These are phyloP conservation scores for Hydractinia echinata DNA, from an alignment of 30 jellyfish, hydroid and myxozoan genomes.

Conservation along the genomic window DNA sequence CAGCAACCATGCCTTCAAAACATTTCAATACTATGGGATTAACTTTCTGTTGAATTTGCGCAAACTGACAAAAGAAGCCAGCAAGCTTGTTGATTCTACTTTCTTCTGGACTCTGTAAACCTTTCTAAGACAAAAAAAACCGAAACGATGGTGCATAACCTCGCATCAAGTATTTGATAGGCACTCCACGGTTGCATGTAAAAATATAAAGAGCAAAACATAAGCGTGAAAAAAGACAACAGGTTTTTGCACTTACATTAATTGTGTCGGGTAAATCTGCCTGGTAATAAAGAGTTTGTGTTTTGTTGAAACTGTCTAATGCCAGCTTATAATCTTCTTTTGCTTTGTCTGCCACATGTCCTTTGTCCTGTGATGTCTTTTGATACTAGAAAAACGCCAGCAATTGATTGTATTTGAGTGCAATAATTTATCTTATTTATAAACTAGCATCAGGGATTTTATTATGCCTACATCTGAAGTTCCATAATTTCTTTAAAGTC, in stretches of 20 bases:
- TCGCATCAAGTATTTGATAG: neutral
- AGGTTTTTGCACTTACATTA: slow-evolving; percentile 44
- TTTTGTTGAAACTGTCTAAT: slow-evolving; percentile 59
- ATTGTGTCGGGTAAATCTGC: slow-evolving; percentile 69
- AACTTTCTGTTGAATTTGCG: slow-evolving; percentile 55
- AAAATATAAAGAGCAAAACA: neutral
- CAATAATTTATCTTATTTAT: neutral
- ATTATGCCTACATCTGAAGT: neutral
- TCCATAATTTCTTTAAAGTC: neutral
- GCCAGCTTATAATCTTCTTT: slow-evolving; percentile 60
- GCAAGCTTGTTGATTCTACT: slow-evolving; percentile 51
- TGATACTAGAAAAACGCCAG: slow-evolving; percentile 47
- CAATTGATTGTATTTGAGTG: neutral
- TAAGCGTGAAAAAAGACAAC: neutral
- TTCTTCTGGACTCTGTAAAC: slow-evolving; percentile 78
- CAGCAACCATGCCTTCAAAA: slow-evolving; percentile 81
- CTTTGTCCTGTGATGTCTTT: slow-evolving; percentile 74
- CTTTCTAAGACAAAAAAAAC: slow-evolving; percentile 39
- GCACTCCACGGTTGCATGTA: too few species aligned
- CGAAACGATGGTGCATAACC: neutral
- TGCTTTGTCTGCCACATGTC: slow-evolving; percentile 53
- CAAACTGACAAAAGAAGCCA: slow-evolving; percentile 42
- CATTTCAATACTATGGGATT: slow-evolving; percentile 63
- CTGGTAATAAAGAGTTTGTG: slow-evolving; percentile 75
- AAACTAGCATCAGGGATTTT: neutral